Evolutionary conservation across 2,797 vertebrate genomes (phyloP).

Genomic region (Neosilurus mollespiculum): DNA sequence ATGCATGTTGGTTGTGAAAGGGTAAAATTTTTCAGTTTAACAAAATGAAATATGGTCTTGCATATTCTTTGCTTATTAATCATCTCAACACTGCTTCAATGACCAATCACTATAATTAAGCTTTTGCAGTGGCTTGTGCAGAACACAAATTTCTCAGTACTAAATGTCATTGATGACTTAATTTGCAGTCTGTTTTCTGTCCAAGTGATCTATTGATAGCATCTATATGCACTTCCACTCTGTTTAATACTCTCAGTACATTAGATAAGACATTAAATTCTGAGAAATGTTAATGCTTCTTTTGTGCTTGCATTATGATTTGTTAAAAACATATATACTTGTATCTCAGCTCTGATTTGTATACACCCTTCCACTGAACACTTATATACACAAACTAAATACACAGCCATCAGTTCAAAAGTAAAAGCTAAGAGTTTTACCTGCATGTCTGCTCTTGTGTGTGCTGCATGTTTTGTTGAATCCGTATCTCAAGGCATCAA

Average conservation of each 20-base stretch:
- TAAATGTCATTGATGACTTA: not conserved
- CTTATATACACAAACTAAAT: not conserved
- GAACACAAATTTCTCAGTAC: not conserved
- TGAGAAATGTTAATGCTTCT: not conserved
- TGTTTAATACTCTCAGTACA: not conserved
- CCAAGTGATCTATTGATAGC: not conserved
- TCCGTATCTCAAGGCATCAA: conserved; percentile 40
- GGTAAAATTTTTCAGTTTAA: not conserved
- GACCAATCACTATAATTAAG: not conserved
- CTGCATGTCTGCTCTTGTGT: conserved; percentile 51
- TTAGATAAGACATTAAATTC: not conserved
- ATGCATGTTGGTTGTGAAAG: no score
- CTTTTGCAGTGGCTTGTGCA: not conserved
- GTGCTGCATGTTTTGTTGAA: conserved; percentile 36
- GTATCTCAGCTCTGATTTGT: not conserved
- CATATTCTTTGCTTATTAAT: not conserved
- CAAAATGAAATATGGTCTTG: not conserved
- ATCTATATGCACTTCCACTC: not conserved
- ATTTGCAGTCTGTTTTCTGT: not conserved
- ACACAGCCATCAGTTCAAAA: conserved; percentile 3
- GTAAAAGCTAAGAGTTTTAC: conserved; percentile 26
- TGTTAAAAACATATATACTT: not conserved
- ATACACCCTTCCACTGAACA: not conserved
- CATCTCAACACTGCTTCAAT: not conserved
- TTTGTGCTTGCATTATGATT: not conserved